These are phyloP conservation scores for Gallinago solitaria DNA, from an alignment of 2,797 vertebrate genomes.

Conservation along the genomic window DNA sequence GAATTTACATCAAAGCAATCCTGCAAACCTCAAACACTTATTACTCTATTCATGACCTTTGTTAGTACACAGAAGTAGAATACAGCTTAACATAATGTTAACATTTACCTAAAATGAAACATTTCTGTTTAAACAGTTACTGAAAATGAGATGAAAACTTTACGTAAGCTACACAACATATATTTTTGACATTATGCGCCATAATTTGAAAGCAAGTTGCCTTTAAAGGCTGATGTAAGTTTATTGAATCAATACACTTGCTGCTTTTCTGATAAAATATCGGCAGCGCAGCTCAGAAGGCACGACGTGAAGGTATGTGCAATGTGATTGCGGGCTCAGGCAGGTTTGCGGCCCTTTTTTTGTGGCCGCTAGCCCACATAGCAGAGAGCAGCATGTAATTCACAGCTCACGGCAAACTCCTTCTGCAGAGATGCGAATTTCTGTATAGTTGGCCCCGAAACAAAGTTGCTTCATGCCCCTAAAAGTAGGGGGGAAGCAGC, in stretches of 20 bases:
- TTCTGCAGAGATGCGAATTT: neutral
- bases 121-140: constrained; percentile 63
- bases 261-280: constrained; percentile 41
- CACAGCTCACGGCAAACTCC: neutral
- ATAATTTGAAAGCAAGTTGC: neutral
- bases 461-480: neutral
- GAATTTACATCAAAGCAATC: constrained; percentile 72
- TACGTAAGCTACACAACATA: neutral
- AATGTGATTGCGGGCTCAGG: neutral
- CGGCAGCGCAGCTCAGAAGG: neutral
- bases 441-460: neutral
- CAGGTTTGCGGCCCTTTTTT: neutral
- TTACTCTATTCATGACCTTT: constrained; percentile 64
- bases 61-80: constrained; percentile 69
- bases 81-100: constrained; percentile 58
- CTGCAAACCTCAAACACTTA: constrained; percentile 65
- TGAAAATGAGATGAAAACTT: constrained; percentile 66
- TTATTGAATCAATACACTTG: constrained; percentile 37
- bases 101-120: constrained; percentile 52
- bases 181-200: constrained; percentile 6
- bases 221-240: neutral
- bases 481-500: neutral
- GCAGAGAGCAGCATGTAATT: constrained; percentile 6
- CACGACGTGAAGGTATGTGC: neutral
- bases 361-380: neutral